These are phyloP conservation scores for Centropristis striata DNA, from an alignment of 2,113 vertebrate genomes.

Conservation along the genomic window DNA sequence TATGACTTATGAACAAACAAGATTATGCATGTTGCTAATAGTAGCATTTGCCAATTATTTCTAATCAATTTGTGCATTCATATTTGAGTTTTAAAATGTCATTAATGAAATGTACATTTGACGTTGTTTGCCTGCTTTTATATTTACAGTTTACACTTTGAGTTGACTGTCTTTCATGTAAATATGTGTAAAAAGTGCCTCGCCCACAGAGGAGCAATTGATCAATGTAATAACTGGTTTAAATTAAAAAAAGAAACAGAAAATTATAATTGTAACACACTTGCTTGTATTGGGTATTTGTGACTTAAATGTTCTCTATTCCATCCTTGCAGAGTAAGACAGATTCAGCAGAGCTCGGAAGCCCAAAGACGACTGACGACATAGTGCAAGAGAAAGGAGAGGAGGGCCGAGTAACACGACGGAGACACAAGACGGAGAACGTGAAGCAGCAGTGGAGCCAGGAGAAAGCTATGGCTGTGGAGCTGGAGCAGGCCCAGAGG, in stretches of 20 bases:
- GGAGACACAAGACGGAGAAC: slow-evolving; percentile 95
- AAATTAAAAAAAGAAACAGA: neutral
- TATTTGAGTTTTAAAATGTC: no score
- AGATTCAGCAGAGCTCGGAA: slow-evolving; percentile 91
- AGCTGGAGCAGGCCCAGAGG: slow-evolving; percentile 93
- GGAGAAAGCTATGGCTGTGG: slow-evolving; percentile 84
- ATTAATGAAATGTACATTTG: no score
- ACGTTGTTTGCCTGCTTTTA: no score
- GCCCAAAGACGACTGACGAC: slow-evolving; percentile 98
- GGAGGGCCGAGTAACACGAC: slow-evolving; percentile 88
- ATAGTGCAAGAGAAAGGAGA: slow-evolving; percentile 94
- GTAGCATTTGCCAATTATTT: no score
- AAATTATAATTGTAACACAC: no score
- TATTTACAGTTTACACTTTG: no score
- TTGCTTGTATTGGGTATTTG: neutral
- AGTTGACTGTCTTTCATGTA: no score
- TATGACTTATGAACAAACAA: no score
- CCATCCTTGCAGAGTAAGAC: slow-evolving; percentile 90
- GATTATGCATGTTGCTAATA: no score
- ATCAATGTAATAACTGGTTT: neutral
- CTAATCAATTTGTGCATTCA: no score
- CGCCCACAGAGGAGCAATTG: neutral
- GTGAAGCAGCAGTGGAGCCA: slow-evolving; percentile 93
- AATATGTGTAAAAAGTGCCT: no score
- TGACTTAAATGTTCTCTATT: neutral